Base-by-base conservation (phyloP, 2,113 vertebrate genomes). In the Jacana jacana region DNA sequence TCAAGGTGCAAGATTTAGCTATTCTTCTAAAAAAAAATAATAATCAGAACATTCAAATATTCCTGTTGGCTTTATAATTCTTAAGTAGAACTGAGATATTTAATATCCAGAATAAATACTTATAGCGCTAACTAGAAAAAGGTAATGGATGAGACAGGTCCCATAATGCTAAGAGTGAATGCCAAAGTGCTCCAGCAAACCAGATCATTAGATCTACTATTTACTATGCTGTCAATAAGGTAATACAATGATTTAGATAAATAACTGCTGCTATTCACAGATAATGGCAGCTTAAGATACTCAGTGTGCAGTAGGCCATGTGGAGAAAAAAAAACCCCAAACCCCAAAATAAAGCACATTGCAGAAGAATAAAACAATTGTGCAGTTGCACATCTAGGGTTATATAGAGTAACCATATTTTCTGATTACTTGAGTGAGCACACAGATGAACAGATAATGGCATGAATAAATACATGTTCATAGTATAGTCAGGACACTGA, bases 211-310 rank as follows among this genome's bases (percentile, higher is more conserved):
- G 81, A 66, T 91, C 95, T 84, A 66, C n/a, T 48, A 81, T 42
- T 49, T 52, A 51, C 49, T 52, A 52, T 1, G 3, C 77, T 81
- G 40, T 85, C 88, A 91, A 55, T 72, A 95, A 92, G 49, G 64
- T 60, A 94, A 91, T 37, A 42, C 71, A 89, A 81, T 81, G 17
- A 90, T 89, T 92, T 90, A 72, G 71, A 75, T 84, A 69, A 78
- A 75, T 77, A 91, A 68, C 65, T 54, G 58, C 71, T 82, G 78
- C 40, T 83, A 35, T 82, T 92, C 75, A 76, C 30, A 81, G 68
- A 85, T 80, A 93, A 92, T 57, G 46, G 78, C 79, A 92, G 81
- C 54, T 85, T 92, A 86, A 93, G 48, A 76, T 78, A 73, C 73
- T 83, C 77, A 24, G 60, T 80, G 84, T 92, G 69, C 79, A 94